Evolutionary conservation across 1,140 invertebrate genomes (phyloP).

Genomic region (Forficula auricularia): DNA sequence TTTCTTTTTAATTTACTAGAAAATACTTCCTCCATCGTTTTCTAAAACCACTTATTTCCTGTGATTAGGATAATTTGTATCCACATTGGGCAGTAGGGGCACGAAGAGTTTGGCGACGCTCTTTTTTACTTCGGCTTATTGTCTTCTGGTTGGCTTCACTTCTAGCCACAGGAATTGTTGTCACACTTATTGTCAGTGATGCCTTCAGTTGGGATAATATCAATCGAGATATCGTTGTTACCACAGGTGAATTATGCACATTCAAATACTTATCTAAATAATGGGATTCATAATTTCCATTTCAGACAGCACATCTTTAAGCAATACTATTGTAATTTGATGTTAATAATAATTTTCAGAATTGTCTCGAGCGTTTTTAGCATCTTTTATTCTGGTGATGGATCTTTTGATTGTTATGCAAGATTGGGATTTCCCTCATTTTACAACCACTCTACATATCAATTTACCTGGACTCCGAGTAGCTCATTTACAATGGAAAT

Average conservation of each 20-base stretch:
- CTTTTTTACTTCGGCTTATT: slow-evolving; percentile 28
- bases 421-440: slow-evolving; percentile 42
- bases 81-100: slow-evolving; percentile 29
- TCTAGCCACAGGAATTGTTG: slow-evolving; percentile 28
- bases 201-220: slow-evolving; percentile 34
- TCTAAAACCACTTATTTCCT: no score
- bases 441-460: slow-evolving; percentile 34
- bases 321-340: no score
- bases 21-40: no score
- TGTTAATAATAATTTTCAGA: no score
- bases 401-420: slow-evolving; percentile 39
- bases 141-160: slow-evolving; percentile 33
- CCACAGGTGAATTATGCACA: slow-evolving; percentile 22
- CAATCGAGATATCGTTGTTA: slow-evolving; percentile 32
- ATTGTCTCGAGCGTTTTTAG: slow-evolving; percentile 33
- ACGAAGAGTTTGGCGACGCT: slow-evolving; percentile 26
- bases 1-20: no score
- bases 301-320: no score
- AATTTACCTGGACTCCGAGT: slow-evolving; percentile 35
- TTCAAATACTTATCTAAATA: no score
- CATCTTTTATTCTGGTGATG: slow-evolving; percentile 37
- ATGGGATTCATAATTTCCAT: no score
- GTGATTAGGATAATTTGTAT: slow-evolving; percentile 29
- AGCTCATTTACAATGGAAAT: slow-evolving; percentile 26
- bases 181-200: slow-evolving; percentile 34